Percentiles rank a stretch among this genome's conserved stretches.
phyloP scores from a whole-genome alignment of 2,888 invertebrate species.

The Lampropteryx suffumata region DNA sequence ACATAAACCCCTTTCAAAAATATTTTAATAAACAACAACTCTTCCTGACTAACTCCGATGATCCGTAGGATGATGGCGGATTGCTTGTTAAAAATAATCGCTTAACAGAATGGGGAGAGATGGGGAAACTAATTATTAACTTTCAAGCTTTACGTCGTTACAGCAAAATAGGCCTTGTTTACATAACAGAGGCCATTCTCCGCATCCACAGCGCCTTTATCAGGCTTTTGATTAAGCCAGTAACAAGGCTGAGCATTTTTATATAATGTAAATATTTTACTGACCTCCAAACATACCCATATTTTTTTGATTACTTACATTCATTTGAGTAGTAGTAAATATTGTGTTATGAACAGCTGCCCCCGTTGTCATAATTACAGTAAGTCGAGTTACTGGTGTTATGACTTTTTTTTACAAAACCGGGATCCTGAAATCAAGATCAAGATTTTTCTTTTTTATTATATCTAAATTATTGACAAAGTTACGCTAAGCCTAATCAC shows the following conservation, averaged over 20 bases:
- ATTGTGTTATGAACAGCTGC: too few relatives aligned
- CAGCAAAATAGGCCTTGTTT: constrained; percentile 26
- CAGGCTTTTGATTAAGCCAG: not conserved
- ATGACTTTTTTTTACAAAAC: too few relatives aligned
- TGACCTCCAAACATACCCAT: not conserved
- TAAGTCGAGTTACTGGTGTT: too few relatives aligned
- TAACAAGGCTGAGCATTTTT: not conserved
- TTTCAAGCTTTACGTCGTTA: constrained; percentile 14
- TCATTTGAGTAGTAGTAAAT: too few relatives aligned
- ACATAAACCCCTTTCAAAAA: not conserved
- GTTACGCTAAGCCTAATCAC: too few relatives aligned
- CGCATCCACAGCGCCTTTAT: not conserved
- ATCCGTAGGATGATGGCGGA: constrained; percentile 8
- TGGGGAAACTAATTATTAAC: constrained; percentile 4
- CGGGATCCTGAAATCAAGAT: too few relatives aligned
- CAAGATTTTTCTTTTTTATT: too few relatives aligned
- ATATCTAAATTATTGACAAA: too few relatives aligned
- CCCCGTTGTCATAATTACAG: too few relatives aligned
- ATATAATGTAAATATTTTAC: not conserved
- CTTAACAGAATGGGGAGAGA: not conserved
- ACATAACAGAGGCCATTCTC: constrained; percentile 22
- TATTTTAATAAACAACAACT: not conserved
- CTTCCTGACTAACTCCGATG: too few relatives aligned
- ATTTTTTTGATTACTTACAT: too few relatives aligned
- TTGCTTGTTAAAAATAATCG: constrained; percentile 23